Evolutionary conservation across 2,888 invertebrate species (phyloP), one percentile per base, ranked within the genome.

Genomic region (Troglohyphantes excavatus): DNA sequence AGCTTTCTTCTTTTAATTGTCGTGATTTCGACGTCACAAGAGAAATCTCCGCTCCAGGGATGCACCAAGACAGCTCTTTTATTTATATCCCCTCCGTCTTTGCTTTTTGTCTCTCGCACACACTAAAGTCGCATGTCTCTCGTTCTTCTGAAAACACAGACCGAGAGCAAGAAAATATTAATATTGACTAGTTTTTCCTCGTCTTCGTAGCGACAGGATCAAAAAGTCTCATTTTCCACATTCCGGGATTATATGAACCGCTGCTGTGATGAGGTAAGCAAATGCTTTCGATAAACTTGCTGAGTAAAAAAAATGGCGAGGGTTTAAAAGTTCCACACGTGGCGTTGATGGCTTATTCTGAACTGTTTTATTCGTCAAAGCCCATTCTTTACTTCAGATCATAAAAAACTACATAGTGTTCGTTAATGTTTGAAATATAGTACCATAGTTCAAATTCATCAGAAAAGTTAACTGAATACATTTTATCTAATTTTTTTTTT

Each of bases 1-100:
- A 53, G 5, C 53, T 53, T 53, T 53, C 53, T 39, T 39, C 53
- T 53, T 53, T n/a, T 53, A 53, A 53, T 53, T 53, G 53, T 53
- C 53, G 5, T n/a, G 53, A 53, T 17, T 5, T 17, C 53, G 13
- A n/a, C 53, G 53, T 53, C 53, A 39, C 39, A 53, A 53, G 17
- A 53, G 53, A 13, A 53, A 13, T 53, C 5, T 17, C 0, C n/a
- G 1, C 81, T 67, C 68, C 46, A 68, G 67, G 21, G 29, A 26
- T 81, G 67, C 23, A 17, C 33, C 21, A 21, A 53, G 46, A 46
- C 43, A 17, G 53, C 5, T 39, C 78, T 81, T 53, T 53, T 81
- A 81, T 81, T 81, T 81, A 68, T 81, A 81, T 21, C 81, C 19
- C 13, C 26, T n/a, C 27, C 7, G 29, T 75, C 29, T 53, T 53